A percentile compares a stretch with the other conserved stretches of the same genome.
Evolutionary conservation across 2,888 invertebrate species (phyloP).

Genomic region (Eumacrocentrus americanus): DNA sequence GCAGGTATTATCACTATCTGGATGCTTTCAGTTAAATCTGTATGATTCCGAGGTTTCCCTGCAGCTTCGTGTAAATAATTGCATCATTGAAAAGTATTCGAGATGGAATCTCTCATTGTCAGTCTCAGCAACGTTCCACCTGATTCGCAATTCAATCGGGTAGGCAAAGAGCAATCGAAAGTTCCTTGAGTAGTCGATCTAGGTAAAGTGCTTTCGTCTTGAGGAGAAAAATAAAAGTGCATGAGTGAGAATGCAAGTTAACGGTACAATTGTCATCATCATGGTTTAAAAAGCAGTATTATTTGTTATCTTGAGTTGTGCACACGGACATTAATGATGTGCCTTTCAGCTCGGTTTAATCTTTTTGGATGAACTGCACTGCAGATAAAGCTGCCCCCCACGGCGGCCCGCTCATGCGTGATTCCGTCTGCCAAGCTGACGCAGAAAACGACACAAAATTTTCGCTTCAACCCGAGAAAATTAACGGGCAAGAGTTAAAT

Average conservation of each 20-base stretch:
- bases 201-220: slow-evolving; percentile 13
- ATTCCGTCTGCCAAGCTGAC: slow-evolving; percentile 41
- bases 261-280: slow-evolving; percentile 10
- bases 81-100: slow-evolving; percentile 33
- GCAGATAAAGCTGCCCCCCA: slow-evolving; percentile 23
- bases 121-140: slow-evolving; percentile 18
- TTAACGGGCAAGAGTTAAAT: slow-evolving; percentile 2
- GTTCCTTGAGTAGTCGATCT: slow-evolving; percentile 1
- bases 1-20: background rate
- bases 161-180: slow-evolving; percentile 22
- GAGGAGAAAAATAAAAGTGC: slow-evolving; percentile 3
- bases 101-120: slow-evolving; percentile 37
- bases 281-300: slow-evolving; percentile 17
- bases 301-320: slow-evolving; percentile 28
- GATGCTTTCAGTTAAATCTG: background rate
- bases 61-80: slow-evolving; percentile 34
- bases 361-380: slow-evolving; percentile 29
- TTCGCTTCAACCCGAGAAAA: slow-evolving; percentile 13
- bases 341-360: slow-evolving; percentile 35
- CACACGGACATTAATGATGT: slow-evolving; percentile 30
- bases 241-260: background rate
- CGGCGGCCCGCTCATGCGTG: slow-evolving; percentile 33
- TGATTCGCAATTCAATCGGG: slow-evolving; percentile 26
- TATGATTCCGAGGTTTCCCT: background rate
- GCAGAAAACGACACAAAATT: slow-evolving; percentile 32